Conservation (phyloP, 2,113 vertebrate species). For the Irena cyanogastra region DNA sequence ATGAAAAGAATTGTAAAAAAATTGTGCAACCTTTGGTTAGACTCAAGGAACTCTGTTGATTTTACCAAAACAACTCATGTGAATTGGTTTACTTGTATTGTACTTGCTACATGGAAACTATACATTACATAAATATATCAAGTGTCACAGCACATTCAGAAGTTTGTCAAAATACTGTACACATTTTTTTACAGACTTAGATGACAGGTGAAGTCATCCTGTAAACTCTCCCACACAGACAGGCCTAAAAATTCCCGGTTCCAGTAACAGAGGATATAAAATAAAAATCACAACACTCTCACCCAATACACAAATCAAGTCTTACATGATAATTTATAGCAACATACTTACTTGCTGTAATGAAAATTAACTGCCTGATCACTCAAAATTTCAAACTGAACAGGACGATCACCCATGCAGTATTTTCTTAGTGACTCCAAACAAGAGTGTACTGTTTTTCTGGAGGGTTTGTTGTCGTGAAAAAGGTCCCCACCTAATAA, state of each 20-base stretch:
- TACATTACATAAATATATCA: not conserved
- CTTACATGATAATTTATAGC: not conserved
- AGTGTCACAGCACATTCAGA: not conserved
- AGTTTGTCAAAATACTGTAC: not conserved
- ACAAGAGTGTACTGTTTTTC: slow-evolving; percentile 86
- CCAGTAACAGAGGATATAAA: not conserved
- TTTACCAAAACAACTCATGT: not conserved
- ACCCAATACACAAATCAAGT: not conserved
- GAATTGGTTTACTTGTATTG: not conserved
- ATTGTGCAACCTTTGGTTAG: not conserved
- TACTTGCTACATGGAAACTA: not conserved
- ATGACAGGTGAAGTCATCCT: not conserved
- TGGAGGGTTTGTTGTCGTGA: slow-evolving; percentile 96
- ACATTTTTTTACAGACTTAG: not conserved
- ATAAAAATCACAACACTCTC: not conserved
- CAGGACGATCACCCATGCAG: slow-evolving; percentile 94
- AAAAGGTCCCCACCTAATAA: slow-evolving; percentile 96
- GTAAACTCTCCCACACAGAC: not conserved
- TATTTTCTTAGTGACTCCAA: slow-evolving; percentile 85
- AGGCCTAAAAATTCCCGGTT: not conserved
- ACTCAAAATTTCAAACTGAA: slow-evolving; percentile 92
- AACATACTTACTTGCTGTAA: slow-evolving; percentile 85
- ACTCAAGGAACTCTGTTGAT: not conserved
- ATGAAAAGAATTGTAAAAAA: not conserved
- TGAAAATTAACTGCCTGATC: slow-evolving; percentile 95